Evolutionary conservation across 30 jellyfish, hydroid and myxozoan species (phyloP).

Genomic region (Aurelia coerulea): DNA sequence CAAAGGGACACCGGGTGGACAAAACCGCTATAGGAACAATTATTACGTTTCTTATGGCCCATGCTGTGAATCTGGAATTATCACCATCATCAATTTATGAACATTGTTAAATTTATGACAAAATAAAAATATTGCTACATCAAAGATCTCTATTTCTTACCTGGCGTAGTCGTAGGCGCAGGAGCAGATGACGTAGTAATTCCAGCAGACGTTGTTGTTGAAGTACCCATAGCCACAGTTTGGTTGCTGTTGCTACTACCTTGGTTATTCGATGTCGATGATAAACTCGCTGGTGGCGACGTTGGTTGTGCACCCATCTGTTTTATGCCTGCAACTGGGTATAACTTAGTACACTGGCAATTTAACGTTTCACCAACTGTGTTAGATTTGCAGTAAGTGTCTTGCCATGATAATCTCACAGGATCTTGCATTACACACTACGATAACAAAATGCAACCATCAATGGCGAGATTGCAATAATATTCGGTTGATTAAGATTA

Average conservation of each 20-base stretch:
- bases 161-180: no score
- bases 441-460: background rate
- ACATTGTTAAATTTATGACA: no score
- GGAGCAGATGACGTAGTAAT: background rate
- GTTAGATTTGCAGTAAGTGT: constrained; percentile 6
- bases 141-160: no score
- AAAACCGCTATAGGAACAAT: no score
- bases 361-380: background rate
- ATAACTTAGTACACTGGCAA: constrained; percentile 33
- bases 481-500: background rate
- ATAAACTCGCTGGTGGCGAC: background rate
- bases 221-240: background rate
- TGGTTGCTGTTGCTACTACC: background rate
- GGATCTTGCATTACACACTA: constrained; percentile 64
- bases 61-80: no score
- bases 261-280: background rate
- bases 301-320: background rate
- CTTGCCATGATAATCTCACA: constrained; percentile 11
- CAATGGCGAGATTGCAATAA: background rate
- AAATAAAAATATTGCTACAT: no score
- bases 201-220: background rate
- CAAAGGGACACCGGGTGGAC: no score
- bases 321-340: constrained; percentile 42
- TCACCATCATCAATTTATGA: no score
- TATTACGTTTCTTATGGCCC: no score